These are phyloP conservation scores for Scophthalmus maximus DNA, from an alignment of 2,113 vertebrate species.

Conservation along the genomic window DNA sequence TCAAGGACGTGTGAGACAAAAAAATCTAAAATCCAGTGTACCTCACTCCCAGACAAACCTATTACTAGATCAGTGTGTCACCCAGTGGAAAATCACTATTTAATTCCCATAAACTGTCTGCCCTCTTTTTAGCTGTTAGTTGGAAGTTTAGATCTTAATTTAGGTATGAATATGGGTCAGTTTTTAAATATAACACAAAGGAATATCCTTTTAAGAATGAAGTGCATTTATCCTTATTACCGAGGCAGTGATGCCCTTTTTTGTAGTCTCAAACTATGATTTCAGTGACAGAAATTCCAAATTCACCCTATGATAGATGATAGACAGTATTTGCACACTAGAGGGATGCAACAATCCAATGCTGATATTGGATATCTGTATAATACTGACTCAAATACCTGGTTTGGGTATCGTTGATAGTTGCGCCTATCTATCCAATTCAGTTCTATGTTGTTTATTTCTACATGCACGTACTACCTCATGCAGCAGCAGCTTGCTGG, in stretches of 20 bases:
- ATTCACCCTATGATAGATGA: constrained; percentile 19
- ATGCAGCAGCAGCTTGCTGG: background rate
- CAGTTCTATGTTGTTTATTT: background rate
- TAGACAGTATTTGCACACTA: background rate
- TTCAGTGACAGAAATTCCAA: constrained; percentile 27
- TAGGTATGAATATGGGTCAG: constrained; percentile 62
- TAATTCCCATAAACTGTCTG: constrained; percentile 49
- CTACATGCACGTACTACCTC: background rate
- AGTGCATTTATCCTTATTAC: constrained; percentile 32
- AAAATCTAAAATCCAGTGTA: constrained; percentile 38
- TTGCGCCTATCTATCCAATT: background rate
- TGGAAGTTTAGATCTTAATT: constrained; percentile 61
- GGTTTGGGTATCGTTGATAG: background rate
- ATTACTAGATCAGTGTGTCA: constrained; percentile 45
- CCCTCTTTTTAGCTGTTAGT: constrained; percentile 65
- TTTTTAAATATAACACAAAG: constrained; percentile 59
- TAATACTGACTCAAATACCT: background rate
- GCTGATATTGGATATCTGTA: background rate
- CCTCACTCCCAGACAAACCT: constrained; percentile 35
- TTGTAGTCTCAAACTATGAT: constrained; percentile 28
- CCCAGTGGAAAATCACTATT: constrained; percentile 55
- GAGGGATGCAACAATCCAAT: background rate
- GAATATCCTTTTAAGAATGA: constrained; percentile 31
- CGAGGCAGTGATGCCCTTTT: constrained; percentile 29
- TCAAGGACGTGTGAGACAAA: constrained; percentile 46